phyloP scores from a whole-genome alignment of 2,888 invertebrate species.

The Platycheirus albimanus region DNA sequence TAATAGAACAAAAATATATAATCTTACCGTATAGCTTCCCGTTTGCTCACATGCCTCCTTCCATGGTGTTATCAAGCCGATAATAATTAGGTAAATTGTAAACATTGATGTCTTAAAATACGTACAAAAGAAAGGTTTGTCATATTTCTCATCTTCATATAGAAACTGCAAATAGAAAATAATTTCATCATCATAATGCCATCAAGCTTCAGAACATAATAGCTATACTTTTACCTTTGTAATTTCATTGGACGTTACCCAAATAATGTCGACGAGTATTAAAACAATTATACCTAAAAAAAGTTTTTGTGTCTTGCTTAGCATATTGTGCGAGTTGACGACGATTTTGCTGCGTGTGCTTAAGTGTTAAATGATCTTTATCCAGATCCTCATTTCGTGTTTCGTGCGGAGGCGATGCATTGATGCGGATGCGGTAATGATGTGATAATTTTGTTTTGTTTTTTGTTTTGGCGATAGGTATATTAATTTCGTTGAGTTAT shows the following conservation, averaged over 20 bases:
- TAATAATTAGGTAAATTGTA: conserved; percentile 93
- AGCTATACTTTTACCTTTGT: conserved; percentile 89
- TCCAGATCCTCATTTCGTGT: conserved; percentile 72
- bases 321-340: conserved; percentile 77
- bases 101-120: conserved; percentile 98
- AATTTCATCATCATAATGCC: not conserved
- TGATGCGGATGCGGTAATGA: conserved; percentile 44
- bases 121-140: conserved; percentile 97
- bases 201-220: not conserved
- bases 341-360: conserved; percentile 59
- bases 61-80: conserved; percentile 95
- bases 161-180: conserved; percentile 88
- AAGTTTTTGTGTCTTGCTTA: conserved; percentile 88
- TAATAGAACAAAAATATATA: not conserved
- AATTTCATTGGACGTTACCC: conserved; percentile 97
- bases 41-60: conserved; percentile 91
- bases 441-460: conserved; percentile 13
- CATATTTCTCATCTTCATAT: conserved; percentile 91
- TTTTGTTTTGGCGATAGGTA: not conserved
- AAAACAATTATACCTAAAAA: conserved; percentile 93
- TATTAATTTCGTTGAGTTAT: not conserved
- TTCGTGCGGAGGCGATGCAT: conserved; percentile 70
- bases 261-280: conserved; percentile 95
- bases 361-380: conserved; percentile 72
- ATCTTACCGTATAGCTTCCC: conserved; percentile 88